These are phyloP conservation scores for Drosophila cyrtoloma DNA, from an alignment of 2,888 invertebrate genomes.

Conservation along the genomic window DNA sequence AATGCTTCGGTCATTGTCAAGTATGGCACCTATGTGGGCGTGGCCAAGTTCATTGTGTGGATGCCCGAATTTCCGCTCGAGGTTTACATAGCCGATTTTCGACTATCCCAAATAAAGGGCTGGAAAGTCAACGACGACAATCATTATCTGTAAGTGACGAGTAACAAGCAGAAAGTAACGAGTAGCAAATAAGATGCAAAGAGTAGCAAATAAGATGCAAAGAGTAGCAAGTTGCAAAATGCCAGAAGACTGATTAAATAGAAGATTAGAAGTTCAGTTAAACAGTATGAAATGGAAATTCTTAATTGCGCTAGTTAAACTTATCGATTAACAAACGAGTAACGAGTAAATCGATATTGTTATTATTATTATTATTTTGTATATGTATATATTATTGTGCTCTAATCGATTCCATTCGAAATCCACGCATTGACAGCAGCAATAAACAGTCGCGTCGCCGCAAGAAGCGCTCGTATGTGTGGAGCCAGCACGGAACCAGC, in stretches of 20 bases:
- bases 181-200: not conserved
- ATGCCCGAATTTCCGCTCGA: conserved; percentile 98
- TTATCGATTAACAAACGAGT: not conserved
- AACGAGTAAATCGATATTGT: not conserved
- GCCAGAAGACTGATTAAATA: not conserved
- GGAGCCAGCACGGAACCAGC: conserved; percentile 87
- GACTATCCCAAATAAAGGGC: conserved; percentile 96
- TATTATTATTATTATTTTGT: not conserved
- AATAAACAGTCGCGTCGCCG: conserved; percentile 86
- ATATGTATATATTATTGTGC: not conserved
- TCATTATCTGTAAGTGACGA: conserved; percentile 84
- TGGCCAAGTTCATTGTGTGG: conserved; percentile 97
- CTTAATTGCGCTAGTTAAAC: not conserved
- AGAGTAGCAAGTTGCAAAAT: not conserved
- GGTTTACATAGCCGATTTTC: conserved; percentile 94
- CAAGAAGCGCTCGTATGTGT: conserved; percentile 88
- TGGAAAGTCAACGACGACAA: conserved; percentile 96
- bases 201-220: not conserved
- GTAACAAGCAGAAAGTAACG: not conserved
- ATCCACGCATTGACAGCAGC: conserved; percentile 78
- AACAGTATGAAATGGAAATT: not conserved
- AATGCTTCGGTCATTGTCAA: conserved; percentile 97
- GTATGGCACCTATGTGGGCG: conserved; percentile 95
- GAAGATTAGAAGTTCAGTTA: not conserved
- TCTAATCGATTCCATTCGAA: not conserved